These are phyloP conservation scores for Chromis chromis DNA, from an alignment of 2,797 vertebrate genomes.

Conservation along the genomic window DNA sequence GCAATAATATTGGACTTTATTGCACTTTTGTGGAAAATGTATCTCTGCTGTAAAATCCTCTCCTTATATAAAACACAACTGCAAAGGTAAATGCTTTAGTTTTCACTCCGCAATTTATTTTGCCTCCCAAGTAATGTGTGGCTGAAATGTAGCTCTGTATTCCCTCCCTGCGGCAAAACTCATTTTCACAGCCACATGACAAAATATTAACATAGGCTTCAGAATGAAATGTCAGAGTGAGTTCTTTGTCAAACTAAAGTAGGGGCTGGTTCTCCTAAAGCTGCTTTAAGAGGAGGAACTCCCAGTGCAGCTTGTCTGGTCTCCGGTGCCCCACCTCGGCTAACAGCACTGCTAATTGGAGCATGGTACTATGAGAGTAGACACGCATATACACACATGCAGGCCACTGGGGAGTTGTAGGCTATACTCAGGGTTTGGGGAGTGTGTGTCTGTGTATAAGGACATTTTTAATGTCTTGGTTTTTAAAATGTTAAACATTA, in stretches of 20 bases:
- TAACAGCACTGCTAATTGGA: constrained; percentile 70
- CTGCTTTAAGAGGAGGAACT: constrained; percentile 24
- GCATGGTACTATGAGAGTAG: constrained; percentile 2
- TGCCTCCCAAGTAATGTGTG: constrained; percentile 8
- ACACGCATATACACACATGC: constrained; percentile 6
- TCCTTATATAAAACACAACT: constrained; percentile 28
- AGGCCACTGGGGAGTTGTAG: constrained; percentile 12
- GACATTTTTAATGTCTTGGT: background rate
- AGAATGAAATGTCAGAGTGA: constrained; percentile 48
- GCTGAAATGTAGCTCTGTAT: constrained; percentile 18
- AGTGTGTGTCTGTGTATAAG: background rate
- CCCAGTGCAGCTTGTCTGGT: constrained; percentile 37
- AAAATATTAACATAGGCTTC: constrained; percentile 55
- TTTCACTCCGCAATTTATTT: constrained; percentile 36
- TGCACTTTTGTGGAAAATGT: constrained; percentile 25
- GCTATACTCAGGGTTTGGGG: background rate
- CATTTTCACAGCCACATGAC: constrained; percentile 53
- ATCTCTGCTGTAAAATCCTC: constrained; percentile 8
- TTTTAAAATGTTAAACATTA: background rate
- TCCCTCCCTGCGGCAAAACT: constrained; percentile 53
- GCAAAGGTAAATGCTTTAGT: constrained; percentile 38
- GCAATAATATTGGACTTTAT: constrained; percentile 24
- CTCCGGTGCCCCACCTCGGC: constrained; percentile 71
- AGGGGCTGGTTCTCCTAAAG: constrained; percentile 16
- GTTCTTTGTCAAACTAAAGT: constrained; percentile 54